These are phyloP conservation scores for Notechis scutatus DNA, from an alignment of 2,113 vertebrate species.

Conservation along the genomic window DNA sequence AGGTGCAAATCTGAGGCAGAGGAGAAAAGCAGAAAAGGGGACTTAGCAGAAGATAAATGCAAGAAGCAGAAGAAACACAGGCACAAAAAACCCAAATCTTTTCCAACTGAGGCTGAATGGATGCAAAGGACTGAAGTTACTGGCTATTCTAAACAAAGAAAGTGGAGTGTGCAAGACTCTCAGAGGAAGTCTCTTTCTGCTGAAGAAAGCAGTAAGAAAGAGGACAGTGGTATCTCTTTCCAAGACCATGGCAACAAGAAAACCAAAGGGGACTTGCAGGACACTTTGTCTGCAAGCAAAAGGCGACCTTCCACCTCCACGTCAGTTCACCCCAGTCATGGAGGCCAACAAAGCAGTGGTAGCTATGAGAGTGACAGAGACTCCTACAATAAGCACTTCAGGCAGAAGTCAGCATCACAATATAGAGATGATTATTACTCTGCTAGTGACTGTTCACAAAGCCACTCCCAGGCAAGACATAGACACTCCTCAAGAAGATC, in stretches of 20 bases:
- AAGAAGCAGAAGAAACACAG: constrained; percentile 93
- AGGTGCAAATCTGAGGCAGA: constrained; percentile 78
- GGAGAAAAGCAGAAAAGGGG: constrained; percentile 71
- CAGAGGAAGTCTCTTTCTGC: constrained; percentile 72
- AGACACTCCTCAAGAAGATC: constrained; percentile 72
- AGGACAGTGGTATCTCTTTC: constrained; percentile 55
- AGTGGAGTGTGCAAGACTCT: constrained; percentile 74
- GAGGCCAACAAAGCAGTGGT: constrained; percentile 77
- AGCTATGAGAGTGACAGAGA: constrained; percentile 84
- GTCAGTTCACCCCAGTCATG: constrained; percentile 50
- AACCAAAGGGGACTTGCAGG: too few relatives aligned
- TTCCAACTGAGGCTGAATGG: constrained; percentile 51
- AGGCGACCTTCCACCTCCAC: constrained; percentile 60
- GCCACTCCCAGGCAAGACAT: constrained; percentile 79
- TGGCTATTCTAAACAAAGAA: constrained; percentile 70
- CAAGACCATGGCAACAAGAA: constrained; percentile 66
- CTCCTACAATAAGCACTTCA: constrained; percentile 71
- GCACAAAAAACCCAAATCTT: constrained; percentile 78
- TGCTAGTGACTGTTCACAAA: constrained; percentile 77
- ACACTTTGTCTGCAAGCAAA: constrained; percentile 39
- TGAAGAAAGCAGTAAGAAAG: constrained; percentile 80
- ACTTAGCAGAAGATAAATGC: constrained; percentile 78
- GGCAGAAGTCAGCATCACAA: constrained; percentile 78
- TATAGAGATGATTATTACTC: constrained; percentile 89
- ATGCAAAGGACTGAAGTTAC: constrained; percentile 52